Conservation (phyloP, 1,140 invertebrate genomes). For the Euschistus heros region DNA sequence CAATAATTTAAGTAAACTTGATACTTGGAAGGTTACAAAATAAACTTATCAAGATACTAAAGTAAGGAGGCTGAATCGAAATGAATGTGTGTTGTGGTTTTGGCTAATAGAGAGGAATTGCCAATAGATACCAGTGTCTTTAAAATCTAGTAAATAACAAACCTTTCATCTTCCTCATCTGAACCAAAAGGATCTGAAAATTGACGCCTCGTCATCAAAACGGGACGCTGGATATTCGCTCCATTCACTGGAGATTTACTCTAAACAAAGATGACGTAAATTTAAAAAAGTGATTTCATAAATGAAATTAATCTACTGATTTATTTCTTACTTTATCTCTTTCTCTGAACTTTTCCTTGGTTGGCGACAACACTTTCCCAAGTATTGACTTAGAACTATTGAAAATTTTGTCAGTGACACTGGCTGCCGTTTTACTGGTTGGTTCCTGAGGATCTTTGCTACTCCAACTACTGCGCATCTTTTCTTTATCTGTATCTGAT, state of each 20-base stretch:
- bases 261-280: conserved; percentile 20
- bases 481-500: conserved; percentile 35
- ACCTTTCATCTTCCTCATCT: conserved; percentile 70
- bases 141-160: background rate
- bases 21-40: too few species aligned
- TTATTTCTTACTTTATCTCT: background rate
- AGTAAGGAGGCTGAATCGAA: too few species aligned
- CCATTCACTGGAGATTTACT: conserved; percentile 28
- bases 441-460: conserved; percentile 18
- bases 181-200: conserved; percentile 83
- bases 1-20: too few species aligned
- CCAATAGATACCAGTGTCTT: too few species aligned
- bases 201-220: conserved; percentile 76
- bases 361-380: conserved; percentile 66
- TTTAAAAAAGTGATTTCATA: background rate
- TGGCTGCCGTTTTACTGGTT: conserved; percentile 29
- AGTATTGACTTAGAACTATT: conserved; percentile 64
- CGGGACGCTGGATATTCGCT: conserved; percentile 30
- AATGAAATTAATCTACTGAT: background rate
- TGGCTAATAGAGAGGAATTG: too few species aligned
- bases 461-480: conserved; percentile 41
- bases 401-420: conserved; percentile 62
- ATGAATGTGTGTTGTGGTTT: too few species aligned
- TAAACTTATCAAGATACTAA: too few species aligned
- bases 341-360: conserved; percentile 48